phyloP scores from a whole-genome alignment of 2,888 invertebrate species.

The Diogma glabrata region DNA sequence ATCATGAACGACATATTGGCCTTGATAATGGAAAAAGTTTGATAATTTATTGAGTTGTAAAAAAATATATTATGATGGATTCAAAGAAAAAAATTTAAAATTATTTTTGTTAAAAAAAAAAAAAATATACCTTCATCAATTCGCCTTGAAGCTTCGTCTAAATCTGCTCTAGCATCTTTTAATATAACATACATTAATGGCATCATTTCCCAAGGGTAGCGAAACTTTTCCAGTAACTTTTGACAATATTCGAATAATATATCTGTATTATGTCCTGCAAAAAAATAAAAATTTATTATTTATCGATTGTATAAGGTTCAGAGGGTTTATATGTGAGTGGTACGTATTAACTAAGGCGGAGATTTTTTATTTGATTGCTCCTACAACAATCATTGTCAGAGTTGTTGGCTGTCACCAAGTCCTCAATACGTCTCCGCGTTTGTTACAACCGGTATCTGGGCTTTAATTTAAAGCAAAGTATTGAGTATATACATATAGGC shows the following conservation, averaged over 20 bases:
- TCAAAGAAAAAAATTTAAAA: background rate
- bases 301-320: background rate
- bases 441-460: no score
- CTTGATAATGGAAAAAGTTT: conserved; percentile 30
- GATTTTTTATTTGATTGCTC: no score
- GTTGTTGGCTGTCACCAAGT: no score
- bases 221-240: conserved; percentile 61
- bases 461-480: no score
- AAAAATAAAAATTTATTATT: conserved; percentile 15
- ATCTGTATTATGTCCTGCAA: conserved; percentile 40
- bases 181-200: conserved; percentile 68
- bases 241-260: conserved; percentile 60
- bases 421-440: no score
- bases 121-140: conserved; percentile 59
- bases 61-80: background rate
- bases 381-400: no score
- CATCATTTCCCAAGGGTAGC: conserved; percentile 71
- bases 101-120: conserved; percentile 19
- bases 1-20: conserved; percentile 61
- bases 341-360: no score
- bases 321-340: no score
- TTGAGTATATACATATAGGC: no score
- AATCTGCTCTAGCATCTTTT: conserved; percentile 59
- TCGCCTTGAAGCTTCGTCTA: conserved; percentile 61
- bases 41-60: background rate